Percentiles rank a stretch among this genome's conserved stretches.
Conservation (phyloP, 2,797 vertebrate species). For the Rhynchotus rufescens region DNA sequence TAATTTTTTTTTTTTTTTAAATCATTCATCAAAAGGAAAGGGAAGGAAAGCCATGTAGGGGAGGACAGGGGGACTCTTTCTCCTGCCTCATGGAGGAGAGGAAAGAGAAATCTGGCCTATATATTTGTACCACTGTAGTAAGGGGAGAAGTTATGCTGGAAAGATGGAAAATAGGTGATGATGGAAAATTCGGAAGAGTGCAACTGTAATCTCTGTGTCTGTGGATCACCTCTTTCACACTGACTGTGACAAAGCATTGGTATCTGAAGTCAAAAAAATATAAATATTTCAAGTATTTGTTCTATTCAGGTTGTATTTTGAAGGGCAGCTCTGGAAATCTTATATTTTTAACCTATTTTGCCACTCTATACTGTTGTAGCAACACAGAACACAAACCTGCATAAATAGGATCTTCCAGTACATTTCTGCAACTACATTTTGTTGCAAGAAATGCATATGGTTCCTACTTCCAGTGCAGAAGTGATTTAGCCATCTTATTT, state of each 20-base stretch:
- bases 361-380: not conserved
- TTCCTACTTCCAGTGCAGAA: not conserved
- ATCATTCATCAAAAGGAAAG: not conserved
- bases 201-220: not conserved
- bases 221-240: not conserved
- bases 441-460: not conserved
- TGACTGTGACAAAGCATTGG: not conserved
- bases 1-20: not conserved
- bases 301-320: not conserved
- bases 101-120: not conserved
- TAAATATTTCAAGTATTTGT: not conserved
- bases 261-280: not conserved
- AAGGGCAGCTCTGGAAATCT: not conserved
- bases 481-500: not conserved
- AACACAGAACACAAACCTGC: not conserved
- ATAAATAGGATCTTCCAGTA: not conserved
- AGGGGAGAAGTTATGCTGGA: not conserved
- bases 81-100: not conserved
- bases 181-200: not conserved
- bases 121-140: not conserved
- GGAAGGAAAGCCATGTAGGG: not conserved
- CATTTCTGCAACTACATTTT: not conserved
- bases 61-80: not conserved
- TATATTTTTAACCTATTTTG: not conserved
- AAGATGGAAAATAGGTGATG: not conserved